Evolutionary conservation across 2,888 invertebrate species (phyloP).

Genomic region (Microctonus aethiopoides): DNA sequence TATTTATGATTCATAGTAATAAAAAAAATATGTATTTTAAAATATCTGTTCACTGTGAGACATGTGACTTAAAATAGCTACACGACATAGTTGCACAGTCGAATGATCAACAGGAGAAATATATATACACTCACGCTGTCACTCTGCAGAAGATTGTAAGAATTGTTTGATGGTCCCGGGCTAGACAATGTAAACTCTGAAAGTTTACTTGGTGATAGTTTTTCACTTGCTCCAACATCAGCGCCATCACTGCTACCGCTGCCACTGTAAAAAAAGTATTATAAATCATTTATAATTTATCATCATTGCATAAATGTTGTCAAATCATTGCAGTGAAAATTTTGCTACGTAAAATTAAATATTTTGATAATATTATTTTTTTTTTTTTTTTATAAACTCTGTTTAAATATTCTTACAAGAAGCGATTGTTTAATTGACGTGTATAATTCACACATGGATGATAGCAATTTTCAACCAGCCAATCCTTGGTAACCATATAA

Average conservation of each 20-base stretch:
- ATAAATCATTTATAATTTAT: neutral
- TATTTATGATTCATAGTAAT: neutral
- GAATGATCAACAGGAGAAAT: neutral
- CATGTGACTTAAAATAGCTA: conserved; percentile 5
- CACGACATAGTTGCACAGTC: neutral
- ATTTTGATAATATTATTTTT: conserved; percentile 1
- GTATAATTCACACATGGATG: conserved; percentile 48
- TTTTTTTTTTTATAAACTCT: conserved; percentile 23
- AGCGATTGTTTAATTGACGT: conserved; percentile 45
- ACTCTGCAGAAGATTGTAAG: conserved; percentile 59
- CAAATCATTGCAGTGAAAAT: neutral
- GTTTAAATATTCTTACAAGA: conserved; percentile 53
- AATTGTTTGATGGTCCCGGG: conserved; percentile 61
- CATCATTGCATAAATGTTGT: neutral
- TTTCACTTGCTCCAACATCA: conserved; percentile 64
- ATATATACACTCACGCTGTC: conserved; percentile 56
- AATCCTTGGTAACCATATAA: conserved; percentile 60
- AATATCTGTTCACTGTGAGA: neutral
- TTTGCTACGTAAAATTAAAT: neutral
- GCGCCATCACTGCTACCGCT: conserved; percentile 73
- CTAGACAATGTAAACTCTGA: conserved; percentile 62
- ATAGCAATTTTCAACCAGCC: conserved; percentile 56
- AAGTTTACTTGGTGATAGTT: conserved; percentile 62
- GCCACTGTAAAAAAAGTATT: conserved; percentile 64
- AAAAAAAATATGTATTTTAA: neutral